Evolutionary conservation across 2,113 vertebrate genomes (phyloP).

Genomic region (Lepidothrix coronata): DNA sequence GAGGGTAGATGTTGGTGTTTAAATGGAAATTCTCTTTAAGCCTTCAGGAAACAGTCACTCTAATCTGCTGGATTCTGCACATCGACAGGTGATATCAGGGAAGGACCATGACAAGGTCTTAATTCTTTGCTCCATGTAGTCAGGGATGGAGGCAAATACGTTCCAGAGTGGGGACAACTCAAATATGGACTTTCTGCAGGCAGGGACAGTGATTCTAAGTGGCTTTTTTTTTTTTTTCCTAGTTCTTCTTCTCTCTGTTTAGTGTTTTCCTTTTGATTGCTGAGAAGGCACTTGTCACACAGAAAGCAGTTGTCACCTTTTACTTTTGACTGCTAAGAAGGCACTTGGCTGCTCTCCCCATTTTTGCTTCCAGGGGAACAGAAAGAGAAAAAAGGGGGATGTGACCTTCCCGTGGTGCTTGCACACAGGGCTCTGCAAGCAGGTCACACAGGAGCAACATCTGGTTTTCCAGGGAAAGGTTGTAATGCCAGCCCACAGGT

Average conservation of each 20-base stretch:
- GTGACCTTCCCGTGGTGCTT: neutral
- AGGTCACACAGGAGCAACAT: neutral
- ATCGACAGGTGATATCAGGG: neutral
- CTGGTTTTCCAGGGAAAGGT: neutral
- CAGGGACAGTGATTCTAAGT: neutral
- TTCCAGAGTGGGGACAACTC: neutral
- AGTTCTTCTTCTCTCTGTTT: neutral
- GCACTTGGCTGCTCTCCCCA: neutral
- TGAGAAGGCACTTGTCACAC: too few species aligned
- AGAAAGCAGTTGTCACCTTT: neutral
- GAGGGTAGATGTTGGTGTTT: neutral
- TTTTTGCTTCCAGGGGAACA: neutral
- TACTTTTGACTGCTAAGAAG: neutral
- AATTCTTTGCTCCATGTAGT: neutral
- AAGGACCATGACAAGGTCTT: neutral
- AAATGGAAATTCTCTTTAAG: neutral
- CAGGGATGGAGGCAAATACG: neutral
- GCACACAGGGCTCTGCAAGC: neutral
- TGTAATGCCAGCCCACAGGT: neutral
- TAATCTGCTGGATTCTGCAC: neutral
- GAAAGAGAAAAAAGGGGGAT: neutral
- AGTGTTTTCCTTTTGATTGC: neutral
- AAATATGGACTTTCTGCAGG: neutral
- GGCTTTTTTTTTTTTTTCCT: fast-evolving
- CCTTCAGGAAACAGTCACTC: neutral